A percentile compares a stretch with the other conserved stretches of the same genome.
Evolutionary conservation across 2,888 invertebrate species (phyloP).

Genomic region (Drosophila algonquin): DNA sequence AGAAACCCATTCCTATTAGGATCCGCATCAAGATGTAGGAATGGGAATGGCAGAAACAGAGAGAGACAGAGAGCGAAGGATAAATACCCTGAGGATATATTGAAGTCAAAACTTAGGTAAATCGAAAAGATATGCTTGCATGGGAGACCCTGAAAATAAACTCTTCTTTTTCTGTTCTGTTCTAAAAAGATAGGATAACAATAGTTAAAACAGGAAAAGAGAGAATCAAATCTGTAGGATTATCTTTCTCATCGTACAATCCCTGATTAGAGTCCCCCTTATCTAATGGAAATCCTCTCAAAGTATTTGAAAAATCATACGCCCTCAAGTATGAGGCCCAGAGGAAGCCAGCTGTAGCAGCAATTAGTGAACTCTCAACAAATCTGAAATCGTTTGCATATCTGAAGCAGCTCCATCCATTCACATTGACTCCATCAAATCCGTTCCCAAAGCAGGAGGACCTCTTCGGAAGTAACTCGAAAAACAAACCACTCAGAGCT

Average conservation of each 20-base stretch:
- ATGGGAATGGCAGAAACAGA: background rate
- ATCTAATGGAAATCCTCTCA: background rate
- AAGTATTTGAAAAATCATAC: background rate
- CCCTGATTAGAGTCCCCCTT: background rate
- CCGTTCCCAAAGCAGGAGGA: constrained; percentile 5
- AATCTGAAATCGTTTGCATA: background rate
- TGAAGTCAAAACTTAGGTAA: background rate
- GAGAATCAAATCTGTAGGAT: background rate
- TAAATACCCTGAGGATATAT: constrained; percentile 19
- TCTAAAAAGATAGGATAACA: background rate
- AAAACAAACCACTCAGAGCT: constrained; percentile 55
- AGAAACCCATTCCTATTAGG: background rate
- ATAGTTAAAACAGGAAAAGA: background rate
- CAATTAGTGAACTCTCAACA: background rate
- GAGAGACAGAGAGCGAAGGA: background rate
- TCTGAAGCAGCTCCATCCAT: background rate
- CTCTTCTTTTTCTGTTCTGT: background rate
- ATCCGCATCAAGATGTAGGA: background rate
- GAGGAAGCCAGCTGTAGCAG: background rate
- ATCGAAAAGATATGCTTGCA: background rate
- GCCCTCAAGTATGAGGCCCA: background rate
- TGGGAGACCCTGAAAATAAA: background rate
- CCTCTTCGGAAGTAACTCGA: background rate
- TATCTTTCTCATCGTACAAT: background rate
- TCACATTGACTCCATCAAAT: background rate